A percentile compares a stretch with the other conserved stretches of the same genome.
phyloP scores from a whole-genome alignment of 2,113 vertebrate genomes.

The Dendrocopos noguchii region DNA sequence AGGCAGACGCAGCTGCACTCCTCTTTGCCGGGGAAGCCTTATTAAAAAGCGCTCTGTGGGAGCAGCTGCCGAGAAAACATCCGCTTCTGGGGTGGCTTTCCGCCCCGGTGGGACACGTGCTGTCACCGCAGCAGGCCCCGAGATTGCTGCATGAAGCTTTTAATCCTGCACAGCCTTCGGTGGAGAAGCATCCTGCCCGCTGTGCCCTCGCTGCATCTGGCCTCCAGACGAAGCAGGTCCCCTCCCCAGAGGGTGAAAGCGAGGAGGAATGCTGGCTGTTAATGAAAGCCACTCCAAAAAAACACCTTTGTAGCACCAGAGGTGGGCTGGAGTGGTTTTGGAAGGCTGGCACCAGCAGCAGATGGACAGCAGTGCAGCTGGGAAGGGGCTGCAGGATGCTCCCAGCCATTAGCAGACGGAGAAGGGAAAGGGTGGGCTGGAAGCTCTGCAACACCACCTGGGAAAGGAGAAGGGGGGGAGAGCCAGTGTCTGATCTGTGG shows the following conservation, averaged over 20 bases:
- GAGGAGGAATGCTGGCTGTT: neutral
- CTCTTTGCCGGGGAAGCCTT: neutral
- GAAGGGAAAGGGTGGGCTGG: neutral
- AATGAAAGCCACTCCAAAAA: neutral
- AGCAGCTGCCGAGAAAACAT: constrained; percentile 16
- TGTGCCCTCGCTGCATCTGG: neutral
- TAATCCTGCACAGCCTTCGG: neutral
- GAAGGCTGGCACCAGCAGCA: neutral
- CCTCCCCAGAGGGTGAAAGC: neutral
- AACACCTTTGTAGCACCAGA: neutral
- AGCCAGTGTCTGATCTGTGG: constrained; percentile 9
- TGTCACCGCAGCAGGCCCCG: neutral
- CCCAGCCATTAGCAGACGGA: neutral
- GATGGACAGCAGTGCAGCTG: neutral
- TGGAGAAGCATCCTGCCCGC: neutral
- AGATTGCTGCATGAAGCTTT: neutral
- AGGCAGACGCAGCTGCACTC: constrained; percentile 27
- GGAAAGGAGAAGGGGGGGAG: neutral
- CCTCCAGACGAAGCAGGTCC: neutral
- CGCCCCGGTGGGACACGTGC: neutral
- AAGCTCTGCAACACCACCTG: neutral
- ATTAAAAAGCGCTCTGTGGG: neutral
- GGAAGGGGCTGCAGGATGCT: neutral
- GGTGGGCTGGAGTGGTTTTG: neutral
- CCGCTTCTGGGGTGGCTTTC: constrained; percentile 16